Evolutionary conservation across 2,888 invertebrate genomes (phyloP).

Genomic region (Zaprionus bogoriensis): DNA sequence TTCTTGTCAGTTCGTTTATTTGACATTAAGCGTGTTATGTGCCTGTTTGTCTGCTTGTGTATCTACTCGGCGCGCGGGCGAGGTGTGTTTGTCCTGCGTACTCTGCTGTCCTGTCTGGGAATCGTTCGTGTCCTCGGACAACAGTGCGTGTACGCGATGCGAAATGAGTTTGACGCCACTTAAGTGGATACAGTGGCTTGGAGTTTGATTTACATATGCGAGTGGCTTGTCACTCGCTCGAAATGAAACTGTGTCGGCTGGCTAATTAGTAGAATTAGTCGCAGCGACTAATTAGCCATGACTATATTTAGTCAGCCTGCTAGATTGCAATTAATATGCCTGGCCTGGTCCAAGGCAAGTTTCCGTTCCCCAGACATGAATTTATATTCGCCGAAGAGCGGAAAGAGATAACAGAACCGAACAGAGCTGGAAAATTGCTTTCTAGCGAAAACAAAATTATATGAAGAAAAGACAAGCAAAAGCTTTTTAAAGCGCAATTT

Average conservation of each 20-base stretch:
- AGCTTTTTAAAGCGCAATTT: conserved; percentile 3
- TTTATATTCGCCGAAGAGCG: not conserved
- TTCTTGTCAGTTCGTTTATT: conserved; percentile 22
- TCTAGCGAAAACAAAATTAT: not conserved
- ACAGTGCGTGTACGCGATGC: conserved; percentile 60
- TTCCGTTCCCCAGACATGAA: not conserved
- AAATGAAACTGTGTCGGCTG: not conserved
- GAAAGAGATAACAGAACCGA: not conserved
- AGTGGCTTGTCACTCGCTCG: not conserved
- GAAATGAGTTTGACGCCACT: conserved; percentile 28
- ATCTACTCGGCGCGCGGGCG: not conserved
- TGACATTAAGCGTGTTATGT: conserved; percentile 22
- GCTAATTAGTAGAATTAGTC: conserved; percentile 12
- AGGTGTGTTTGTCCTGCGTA: not conserved
- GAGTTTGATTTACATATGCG: conserved; percentile 5
- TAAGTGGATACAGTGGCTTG: conserved; percentile 24
- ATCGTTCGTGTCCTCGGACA: conserved; percentile 11
- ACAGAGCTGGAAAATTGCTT: not conserved
- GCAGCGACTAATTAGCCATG: conserved; percentile 3
- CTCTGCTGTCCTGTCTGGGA: too few relatives aligned
- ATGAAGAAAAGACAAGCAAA: not conserved
- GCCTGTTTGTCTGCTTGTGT: conserved; percentile 19
- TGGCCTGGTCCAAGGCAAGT: not conserved
- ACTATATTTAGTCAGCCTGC: not conserved
- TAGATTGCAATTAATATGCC: not conserved